phyloP scores from a whole-genome alignment of 2,888 invertebrate genomes.

The Phortica okadai region DNA sequence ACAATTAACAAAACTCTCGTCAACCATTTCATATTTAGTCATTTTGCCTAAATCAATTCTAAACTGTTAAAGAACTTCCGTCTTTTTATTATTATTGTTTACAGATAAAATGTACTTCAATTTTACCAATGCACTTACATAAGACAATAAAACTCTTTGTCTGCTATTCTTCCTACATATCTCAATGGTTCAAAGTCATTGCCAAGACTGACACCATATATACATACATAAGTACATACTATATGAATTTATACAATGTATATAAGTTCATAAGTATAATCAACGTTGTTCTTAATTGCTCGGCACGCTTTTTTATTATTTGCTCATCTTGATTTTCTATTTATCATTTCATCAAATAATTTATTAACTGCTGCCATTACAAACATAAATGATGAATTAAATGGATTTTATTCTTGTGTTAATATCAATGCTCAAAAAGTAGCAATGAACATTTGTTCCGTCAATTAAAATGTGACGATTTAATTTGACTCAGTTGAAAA shows the following conservation, averaged over 20 bases:
- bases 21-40: no score
- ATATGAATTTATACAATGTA: no score
- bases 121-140: constrained; percentile 48
- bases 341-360: constrained; percentile 34
- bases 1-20: no score
- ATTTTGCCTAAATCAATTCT: no score
- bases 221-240: constrained; percentile 32
- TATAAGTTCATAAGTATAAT: background rate
- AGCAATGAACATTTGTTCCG: constrained; percentile 64
- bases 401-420: background rate
- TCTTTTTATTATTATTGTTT: background rate
- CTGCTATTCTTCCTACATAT: constrained; percentile 32
- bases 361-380: constrained; percentile 16
- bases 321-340: constrained; percentile 21
- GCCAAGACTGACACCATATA: constrained; percentile 34
- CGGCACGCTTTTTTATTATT: constrained; percentile 5
- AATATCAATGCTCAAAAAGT: background rate
- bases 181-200: constrained; percentile 35
- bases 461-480: constrained; percentile 67
- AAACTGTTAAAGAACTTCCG: no score
- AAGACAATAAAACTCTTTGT: constrained; percentile 33
- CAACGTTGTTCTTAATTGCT: constrained; percentile 16
- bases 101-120: background rate
- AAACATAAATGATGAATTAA: background rate
- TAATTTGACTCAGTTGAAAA: constrained; percentile 47